Base-by-base conservation (phyloP, 2,113 vertebrate species). In the Hiodon tergisus region DNA sequence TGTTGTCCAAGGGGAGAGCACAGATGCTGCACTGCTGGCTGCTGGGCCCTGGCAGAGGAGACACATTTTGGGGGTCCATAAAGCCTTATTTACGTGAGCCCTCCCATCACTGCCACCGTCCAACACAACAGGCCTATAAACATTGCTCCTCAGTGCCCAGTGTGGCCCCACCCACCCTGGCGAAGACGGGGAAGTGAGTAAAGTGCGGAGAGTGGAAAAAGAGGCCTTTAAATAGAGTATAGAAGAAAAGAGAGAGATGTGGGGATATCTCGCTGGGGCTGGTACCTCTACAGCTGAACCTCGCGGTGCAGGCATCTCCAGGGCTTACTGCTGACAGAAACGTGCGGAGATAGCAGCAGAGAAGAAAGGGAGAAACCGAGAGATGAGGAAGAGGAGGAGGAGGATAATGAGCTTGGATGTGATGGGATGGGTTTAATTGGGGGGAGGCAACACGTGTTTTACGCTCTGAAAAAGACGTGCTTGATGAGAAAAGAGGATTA, bases 201-300 rank as follows among this genome's bases (percentile, higher is more conserved):
- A 72, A 81, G 54, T n/a, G 46, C 57, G 65, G 70, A 58, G 59
- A 13, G 7, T 3, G 3, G 70, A 46, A 47, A 59, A 54, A 48
- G 13, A 66, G 14, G 13, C 0, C 3, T 17, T 68, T 62, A 55
- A 54, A 51, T 54, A 67, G 77, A 72, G 48, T 16, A 50, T 47
- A 48, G 50, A 65, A 80, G 81, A 78, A 76, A 17, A 69, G 76
- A 79, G 79, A 82, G 78, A 84, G 82, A 82, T n/a, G 59, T 82
- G 83, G 81, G 83, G 84, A 84, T 87, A 83, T 47, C 69, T 79
- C 69, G 78, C 85, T 87, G 87, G 87, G 85, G 78, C 79, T 85
- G 87, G 85, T 88, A 85, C 76, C 72, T 73, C 82, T 83, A 85
- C 74, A 84, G 71, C 79, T 78, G 78, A 82, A 71, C 82, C 79